Evolutionary conservation across 2,888 invertebrate species (phyloP).

Genomic region (Chalcosyrphus nemorum): DNA sequence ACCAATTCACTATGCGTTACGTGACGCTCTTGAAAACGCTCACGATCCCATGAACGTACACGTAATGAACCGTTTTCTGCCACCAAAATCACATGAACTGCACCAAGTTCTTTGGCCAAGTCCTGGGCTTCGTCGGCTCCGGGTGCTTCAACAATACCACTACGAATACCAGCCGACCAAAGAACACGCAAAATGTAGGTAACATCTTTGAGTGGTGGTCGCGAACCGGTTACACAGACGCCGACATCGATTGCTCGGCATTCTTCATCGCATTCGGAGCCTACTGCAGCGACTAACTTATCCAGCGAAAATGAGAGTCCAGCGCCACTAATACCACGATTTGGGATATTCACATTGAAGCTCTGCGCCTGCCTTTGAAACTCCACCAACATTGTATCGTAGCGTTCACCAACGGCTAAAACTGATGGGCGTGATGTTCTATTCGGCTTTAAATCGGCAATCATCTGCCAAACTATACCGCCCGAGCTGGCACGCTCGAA

Average conservation of each 20-base stretch:
- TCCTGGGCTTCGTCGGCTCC: slow-evolving; percentile 87
- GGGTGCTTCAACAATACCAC: slow-evolving; percentile 84
- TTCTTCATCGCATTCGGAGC: slow-evolving; percentile 83
- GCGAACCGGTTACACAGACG: slow-evolving; percentile 86
- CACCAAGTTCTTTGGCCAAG: slow-evolving; percentile 84
- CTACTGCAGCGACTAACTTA: slow-evolving; percentile 86
- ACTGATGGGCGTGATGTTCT: slow-evolving; percentile 85
- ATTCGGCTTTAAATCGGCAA: slow-evolving; percentile 79
- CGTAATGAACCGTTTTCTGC: slow-evolving; percentile 80
- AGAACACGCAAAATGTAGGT: slow-evolving; percentile 85
- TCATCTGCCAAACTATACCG: slow-evolving; percentile 85
- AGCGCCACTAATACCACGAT: slow-evolving; percentile 84
- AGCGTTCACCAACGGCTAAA: slow-evolving; percentile 94
- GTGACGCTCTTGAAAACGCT: slow-evolving; percentile 86
- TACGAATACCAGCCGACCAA: slow-evolving; percentile 88
- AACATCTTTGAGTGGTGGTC: slow-evolving; percentile 84
- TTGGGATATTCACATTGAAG: slow-evolving; percentile 78
- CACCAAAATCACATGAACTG: slow-evolving; percentile 85
- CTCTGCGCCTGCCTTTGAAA: slow-evolving; percentile 84
- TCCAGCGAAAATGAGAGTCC: slow-evolving; percentile 94
- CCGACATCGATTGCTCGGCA: slow-evolving; percentile 85
- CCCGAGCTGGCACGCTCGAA: slow-evolving; percentile 83
- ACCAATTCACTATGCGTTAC: slow-evolving; percentile 85
- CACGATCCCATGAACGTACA: slow-evolving; percentile 85
- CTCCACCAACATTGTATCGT: slow-evolving; percentile 90